Evolutionary conservation across 2,113 vertebrate genomes (phyloP).

Genomic region (Cichladusa arquata): DNA sequence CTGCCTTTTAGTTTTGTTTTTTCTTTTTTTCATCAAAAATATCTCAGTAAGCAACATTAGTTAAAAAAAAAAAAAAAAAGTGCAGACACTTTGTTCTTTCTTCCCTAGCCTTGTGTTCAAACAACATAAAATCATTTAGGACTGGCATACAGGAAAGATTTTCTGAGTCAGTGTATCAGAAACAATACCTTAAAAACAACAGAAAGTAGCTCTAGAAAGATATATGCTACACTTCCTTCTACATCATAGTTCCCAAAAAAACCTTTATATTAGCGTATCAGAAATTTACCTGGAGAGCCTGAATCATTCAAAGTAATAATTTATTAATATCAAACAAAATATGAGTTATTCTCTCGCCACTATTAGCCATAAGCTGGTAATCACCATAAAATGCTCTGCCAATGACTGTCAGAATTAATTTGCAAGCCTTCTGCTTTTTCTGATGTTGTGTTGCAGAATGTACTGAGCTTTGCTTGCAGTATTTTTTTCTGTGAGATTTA

Average conservation of each 20-base stretch:
- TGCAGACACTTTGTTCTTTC: not conserved
- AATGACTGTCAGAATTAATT: not conserved
- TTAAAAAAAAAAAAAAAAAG: not conserved
- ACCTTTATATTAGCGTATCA: not conserved
- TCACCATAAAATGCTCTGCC: not conserved
- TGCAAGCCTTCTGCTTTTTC: not conserved
- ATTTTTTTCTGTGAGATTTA: not conserved
- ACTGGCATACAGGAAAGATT: not conserved
- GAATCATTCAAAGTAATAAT: not conserved
- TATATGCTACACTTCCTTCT: not conserved
- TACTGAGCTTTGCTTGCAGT: not conserved
- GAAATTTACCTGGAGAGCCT: not conserved
- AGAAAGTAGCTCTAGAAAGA: not conserved
- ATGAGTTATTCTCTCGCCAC: not conserved
- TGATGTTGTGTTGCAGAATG: not conserved
- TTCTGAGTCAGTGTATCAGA: not conserved
- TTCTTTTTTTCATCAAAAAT: not conserved
- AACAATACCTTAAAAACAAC: not conserved
- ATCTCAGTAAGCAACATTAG: not conserved
- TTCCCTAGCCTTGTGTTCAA: not conserved
- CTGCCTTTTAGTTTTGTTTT: not conserved
- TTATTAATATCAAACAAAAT: not conserved
- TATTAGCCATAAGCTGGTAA: not conserved
- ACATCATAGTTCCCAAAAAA: not conserved
- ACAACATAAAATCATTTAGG: not conserved